These are phyloP conservation scores for Vicugna pacos DNA, from an alignment of 2,113 vertebrate species.

Conservation along the genomic window DNA sequence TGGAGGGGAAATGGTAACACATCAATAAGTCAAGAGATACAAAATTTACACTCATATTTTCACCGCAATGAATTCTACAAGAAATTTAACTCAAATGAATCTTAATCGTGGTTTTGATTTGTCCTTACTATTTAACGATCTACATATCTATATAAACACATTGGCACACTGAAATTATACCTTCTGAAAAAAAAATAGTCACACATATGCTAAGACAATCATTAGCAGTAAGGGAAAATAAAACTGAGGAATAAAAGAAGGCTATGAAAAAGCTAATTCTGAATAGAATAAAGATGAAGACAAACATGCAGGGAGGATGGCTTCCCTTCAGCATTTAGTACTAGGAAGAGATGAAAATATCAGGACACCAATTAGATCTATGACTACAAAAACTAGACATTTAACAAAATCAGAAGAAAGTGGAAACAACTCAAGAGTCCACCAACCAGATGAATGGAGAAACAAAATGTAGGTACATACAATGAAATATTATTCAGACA, in stretches of 20 bases:
- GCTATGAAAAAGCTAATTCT: neutral
- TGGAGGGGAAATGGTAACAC: neutral
- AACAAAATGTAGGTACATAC: neutral
- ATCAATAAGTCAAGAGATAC: neutral
- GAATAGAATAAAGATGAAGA: neutral
- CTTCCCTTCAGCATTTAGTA: neutral
- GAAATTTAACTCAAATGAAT: slow-evolving; percentile 28
- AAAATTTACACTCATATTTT: neutral
- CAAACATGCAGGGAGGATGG: neutral
- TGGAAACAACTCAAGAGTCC: neutral
- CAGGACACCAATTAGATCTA: neutral
- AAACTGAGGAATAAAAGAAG: neutral
- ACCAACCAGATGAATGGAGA: neutral
- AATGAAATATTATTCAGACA: neutral
- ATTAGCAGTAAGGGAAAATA: neutral
- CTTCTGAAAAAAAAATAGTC: neutral
- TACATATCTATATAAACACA: neutral
- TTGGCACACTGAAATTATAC: neutral
- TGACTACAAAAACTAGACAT: neutral
- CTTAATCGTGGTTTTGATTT: neutral
- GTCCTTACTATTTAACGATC: neutral
- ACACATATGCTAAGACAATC: neutral
- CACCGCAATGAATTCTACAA: neutral
- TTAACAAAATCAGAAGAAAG: neutral
- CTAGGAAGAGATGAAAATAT: neutral